phyloP scores from a whole-genome alignment of 2,113 vertebrate species.

The Passer domesticus region DNA sequence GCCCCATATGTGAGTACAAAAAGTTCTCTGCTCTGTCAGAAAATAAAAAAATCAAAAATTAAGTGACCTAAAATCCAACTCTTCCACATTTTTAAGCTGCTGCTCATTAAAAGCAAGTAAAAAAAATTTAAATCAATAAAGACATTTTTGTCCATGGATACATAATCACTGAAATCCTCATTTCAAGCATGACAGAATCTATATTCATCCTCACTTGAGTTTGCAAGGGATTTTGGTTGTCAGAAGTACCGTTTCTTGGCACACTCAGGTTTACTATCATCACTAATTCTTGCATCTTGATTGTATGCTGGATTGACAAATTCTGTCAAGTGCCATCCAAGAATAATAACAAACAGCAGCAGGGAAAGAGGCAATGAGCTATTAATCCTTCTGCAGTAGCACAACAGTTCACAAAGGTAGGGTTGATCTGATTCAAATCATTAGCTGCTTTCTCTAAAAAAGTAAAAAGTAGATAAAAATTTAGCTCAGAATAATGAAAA shows the following conservation, averaged over 20 bases:
- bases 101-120: background rate
- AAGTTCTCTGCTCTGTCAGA: slow-evolving; percentile 79
- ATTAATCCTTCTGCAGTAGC: background rate
- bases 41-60: background rate
- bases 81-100: background rate
- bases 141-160: background rate
- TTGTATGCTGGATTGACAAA: background rate
- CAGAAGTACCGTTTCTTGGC: background rate
- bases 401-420: background rate
- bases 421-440: background rate
- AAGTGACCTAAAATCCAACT: background rate
- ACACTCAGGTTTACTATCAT: background rate
- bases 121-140: background rate
- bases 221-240: background rate
- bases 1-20: slow-evolving; percentile 82
- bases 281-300: background rate
- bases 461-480: background rate
- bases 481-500: background rate
- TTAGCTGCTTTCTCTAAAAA: background rate
- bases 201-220: background rate
- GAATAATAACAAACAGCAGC: background rate
- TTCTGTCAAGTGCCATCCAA: background rate
- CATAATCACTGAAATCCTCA: background rate
- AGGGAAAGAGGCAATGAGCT: background rate
- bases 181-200: background rate